A percentile compares a stretch with the other conserved stretches of the same genome.
These are phyloP conservation scores for Apodemus sylvaticus DNA, from an alignment of 2,113 vertebrate genomes.

Conservation along the genomic window DNA sequence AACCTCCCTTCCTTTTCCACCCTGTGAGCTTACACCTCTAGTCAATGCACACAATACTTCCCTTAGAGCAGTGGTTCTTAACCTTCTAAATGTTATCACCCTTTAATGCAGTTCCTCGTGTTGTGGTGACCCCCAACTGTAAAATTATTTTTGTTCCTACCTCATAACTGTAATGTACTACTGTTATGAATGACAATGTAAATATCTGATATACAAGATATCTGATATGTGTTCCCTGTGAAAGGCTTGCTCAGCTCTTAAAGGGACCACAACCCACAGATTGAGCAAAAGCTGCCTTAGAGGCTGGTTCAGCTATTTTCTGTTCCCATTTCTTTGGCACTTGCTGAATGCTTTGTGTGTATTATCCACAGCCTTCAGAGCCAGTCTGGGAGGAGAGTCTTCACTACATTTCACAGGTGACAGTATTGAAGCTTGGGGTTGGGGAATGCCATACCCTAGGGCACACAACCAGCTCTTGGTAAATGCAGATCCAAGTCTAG, in stretches of 20 bases:
- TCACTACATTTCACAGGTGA: background rate
- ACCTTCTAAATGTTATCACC: background rate
- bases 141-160: background rate
- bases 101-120: background rate
- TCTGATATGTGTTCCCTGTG: background rate
- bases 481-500: background rate
- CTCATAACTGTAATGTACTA: background rate
- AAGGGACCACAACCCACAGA: background rate
- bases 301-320: background rate
- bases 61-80: background rate
- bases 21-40: background rate
- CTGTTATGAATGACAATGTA: background rate
- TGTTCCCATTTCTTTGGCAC: background rate
- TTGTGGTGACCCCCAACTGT: background rate
- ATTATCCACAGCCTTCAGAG: background rate
- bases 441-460: background rate
- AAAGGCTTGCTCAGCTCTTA: background rate
- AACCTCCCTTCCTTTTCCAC: background rate
- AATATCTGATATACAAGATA: background rate
- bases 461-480: background rate
- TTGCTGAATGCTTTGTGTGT: background rate
- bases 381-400: background rate
- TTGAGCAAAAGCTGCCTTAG: background rate
- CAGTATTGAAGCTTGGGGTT: background rate
- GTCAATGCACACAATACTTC: fast-evolving